Base-by-base conservation (phyloP, 64 coral and sea anemone species). In the Dendronephthya gigantea region DNA sequence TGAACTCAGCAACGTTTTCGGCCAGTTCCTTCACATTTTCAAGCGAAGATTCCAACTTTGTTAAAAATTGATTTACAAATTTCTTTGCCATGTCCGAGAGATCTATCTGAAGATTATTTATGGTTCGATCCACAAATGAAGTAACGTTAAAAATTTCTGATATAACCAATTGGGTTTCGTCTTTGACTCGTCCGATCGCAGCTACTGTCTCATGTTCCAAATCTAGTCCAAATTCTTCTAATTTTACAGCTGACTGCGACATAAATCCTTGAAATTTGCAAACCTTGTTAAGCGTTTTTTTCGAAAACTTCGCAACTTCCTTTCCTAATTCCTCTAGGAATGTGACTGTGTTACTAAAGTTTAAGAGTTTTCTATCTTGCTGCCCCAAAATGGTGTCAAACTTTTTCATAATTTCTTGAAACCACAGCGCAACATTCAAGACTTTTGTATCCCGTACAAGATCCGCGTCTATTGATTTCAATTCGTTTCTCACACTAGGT, bases 11-110 rank as follows among this genome's bases (percentile, higher is more conserved):
- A 1, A 79, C 36, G 29, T 91, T 90, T 13, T 68, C 48, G 13
- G 90, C 89, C 7, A 97, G 75, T 30, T 91, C 83, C 51, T 88
- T 84, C 27, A 97, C 82, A 30, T 83, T 88, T 58, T 85, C 72
- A 29, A 89, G 88, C 55, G 93, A 97, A 14, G 85, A 83, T 83
- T 91, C 88, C 39, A 93, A 59, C 4, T 92, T 83, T 14, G 19
- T 65, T 4, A 97, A 89, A 84, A 91, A 97, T 13, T 87, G 72
- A 12, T 87, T 86, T 16, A 97, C 81, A 59, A 97, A 97, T 31
- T 74, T 75, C 75, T 82, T 62, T 15, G 84, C 82, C 59, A 82
- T 86, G 22, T 66, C 8, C 7, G 91, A 91, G 45, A 97, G 92
- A 74, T 97, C 90, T 33, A 40, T 33, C 39, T 93, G 83, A 22